Percentiles rank a stretch among this genome's conserved stretches.
Evolutionary conservation across 2,888 invertebrate species (phyloP).

Genomic region (Oxycera nigricornis): DNA sequence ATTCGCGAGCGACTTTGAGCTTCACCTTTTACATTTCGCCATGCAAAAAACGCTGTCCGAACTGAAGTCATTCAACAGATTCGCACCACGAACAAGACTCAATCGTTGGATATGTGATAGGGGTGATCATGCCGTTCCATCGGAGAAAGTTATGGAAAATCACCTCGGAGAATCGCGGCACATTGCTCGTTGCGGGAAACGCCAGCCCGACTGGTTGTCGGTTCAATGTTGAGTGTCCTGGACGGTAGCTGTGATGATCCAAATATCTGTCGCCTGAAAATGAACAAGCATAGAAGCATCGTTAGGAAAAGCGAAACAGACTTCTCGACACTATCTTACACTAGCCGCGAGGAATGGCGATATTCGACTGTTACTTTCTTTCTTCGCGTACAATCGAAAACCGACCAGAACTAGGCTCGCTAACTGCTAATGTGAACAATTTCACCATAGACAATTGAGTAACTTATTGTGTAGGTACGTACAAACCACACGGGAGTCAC

Average conservation of each 20-base stretch:
- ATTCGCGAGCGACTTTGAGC: background rate
- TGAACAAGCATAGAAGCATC: background rate
- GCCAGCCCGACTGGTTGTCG: no score
- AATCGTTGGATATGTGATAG: background rate
- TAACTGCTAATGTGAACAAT: slow-evolving; percentile 1
- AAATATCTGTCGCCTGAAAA: no score
- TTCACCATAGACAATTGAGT: slow-evolving; percentile 36
- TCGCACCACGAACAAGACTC: background rate
- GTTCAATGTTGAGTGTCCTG: no score
- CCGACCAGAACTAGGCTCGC: background rate
- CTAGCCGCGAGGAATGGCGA: background rate
- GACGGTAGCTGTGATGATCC: no score
- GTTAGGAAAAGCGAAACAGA: background rate
- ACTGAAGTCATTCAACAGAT: background rate
- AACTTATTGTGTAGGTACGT: slow-evolving; percentile 24
- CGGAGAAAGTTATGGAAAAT: background rate
- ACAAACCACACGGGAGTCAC: slow-evolving; percentile 28
- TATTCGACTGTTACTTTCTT: background rate
- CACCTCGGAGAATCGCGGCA: background rate
- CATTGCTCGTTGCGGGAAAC: no score
- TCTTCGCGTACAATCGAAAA: background rate
- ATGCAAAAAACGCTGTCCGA: background rate
- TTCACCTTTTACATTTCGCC: slow-evolving; percentile 22
- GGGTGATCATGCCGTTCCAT: slow-evolving; percentile 8
- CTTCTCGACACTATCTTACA: background rate